Evolutionary conservation across 2,888 invertebrate genomes (phyloP), one percentile per base, ranked within the genome.

Genomic region (Serrognathus titanus): DNA sequence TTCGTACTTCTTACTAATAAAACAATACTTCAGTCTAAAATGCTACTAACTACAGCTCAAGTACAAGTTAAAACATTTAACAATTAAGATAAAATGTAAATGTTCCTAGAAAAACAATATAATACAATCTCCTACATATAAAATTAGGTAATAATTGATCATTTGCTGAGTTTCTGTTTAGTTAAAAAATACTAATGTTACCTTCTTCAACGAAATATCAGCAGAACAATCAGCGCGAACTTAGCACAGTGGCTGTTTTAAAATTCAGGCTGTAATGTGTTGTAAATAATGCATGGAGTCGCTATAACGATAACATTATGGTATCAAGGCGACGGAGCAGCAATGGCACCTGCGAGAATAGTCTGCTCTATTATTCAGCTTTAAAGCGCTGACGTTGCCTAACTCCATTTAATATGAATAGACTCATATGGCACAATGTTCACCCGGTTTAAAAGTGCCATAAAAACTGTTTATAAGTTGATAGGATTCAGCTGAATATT

Each of bases 381-480:
- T 69, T 71, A 73, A 73, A 75, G 74, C 75, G 73, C 69, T 71
- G 72, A 73, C 70, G 69, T 71, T 67, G 69, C 70, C 71, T 66
- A 71, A 72, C 71, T 68, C 71, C 73, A 76, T 76, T 73, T 74
- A 75, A 75, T 75, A 76, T 76, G 75, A 74, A 76, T 75, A 72
- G 74, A 72, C 70, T 71, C 70, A 63, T 71, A 71, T 68, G 71
- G 68, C 69, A 69, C 71, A 72, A 71, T 70, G 72, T 71, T 68
- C 67, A 48, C 47, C 50, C 57, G 57, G 60, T 67, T 67, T 63
- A 67, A 66, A 66, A 66, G 59, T 63, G 63, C 63, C 62, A 63
- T 63, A 67, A 69, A 69, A 68, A 67, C 64, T 68, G 66, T 69
- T 64, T 63, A 67, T 66, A 63, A 67, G 61, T 66, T 65, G 65